Conservation (phyloP, 2,113 vertebrate genomes). For the cat (Felis catus) region DNA sequence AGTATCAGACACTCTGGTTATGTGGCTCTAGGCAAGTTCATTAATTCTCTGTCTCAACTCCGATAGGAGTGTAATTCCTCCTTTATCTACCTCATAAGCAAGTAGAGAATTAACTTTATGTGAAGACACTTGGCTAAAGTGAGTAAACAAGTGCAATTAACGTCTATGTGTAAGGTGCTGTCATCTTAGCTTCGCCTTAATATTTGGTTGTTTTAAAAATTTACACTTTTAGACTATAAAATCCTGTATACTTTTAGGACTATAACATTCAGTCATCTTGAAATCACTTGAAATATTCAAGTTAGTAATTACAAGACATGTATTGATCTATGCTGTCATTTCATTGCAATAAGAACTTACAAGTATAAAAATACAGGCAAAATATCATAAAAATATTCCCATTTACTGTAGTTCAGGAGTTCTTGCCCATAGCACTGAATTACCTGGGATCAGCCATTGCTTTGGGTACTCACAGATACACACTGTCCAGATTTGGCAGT, state of each 20-base stretch:
- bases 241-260: slow-evolving; percentile 70
- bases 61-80: neutral
- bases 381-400: slow-evolving; percentile 60
- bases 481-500: slow-evolving; percentile 92
- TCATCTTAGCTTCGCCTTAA: neutral
- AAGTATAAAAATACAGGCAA: slow-evolving; percentile 81
- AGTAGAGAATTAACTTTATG: neutral
- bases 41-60: neutral
- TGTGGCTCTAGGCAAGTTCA: neutral
- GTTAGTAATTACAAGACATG: slow-evolving; percentile 74
- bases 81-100: neutral
- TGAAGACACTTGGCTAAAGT: neutral
- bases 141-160: neutral
- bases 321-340: slow-evolving; percentile 74
- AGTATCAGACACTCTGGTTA: neutral
- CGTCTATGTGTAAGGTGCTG: neutral
- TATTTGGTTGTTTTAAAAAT: neutral
- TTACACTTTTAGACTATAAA: neutral
- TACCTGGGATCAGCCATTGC: slow-evolving; percentile 89
- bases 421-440: slow-evolving; percentile 86
- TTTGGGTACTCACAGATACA: slow-evolving; percentile 90
- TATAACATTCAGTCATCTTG: slow-evolving; percentile 78
- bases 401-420: slow-evolving; percentile 76
- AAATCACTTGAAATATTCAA: slow-evolving; percentile 78
- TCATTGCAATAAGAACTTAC: slow-evolving; percentile 82